These are phyloP conservation scores for Pissodes strobi DNA, from an alignment of 1,140 invertebrate genomes.

Conservation along the genomic window DNA sequence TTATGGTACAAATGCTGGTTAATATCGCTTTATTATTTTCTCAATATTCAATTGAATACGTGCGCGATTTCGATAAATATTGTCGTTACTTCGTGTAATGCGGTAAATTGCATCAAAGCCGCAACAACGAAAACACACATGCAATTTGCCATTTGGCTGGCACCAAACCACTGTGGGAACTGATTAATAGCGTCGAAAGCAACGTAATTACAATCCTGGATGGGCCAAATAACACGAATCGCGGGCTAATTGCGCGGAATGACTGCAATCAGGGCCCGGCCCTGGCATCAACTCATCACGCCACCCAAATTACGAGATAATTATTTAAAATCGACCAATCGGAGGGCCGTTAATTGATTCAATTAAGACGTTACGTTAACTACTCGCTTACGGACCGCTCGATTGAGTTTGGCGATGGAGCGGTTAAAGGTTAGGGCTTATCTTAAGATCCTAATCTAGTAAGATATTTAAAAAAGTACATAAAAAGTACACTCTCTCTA, in stretches of 20 bases:
- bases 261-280: conserved; percentile 23
- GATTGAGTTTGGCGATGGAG: not conserved
- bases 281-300: conserved; percentile 34
- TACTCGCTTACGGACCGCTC: conserved; percentile 4
- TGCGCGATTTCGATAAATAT: no score
- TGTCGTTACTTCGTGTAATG: no score
- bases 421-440: no score
- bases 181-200: conserved; percentile 29
- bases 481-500: no score
- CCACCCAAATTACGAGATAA: conserved; percentile 28
- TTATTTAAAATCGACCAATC: conserved; percentile 35
- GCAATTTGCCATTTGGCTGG: not conserved
- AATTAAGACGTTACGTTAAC: conserved; percentile 29
- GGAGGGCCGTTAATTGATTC: conserved; percentile 33
- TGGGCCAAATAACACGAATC: conserved; percentile 38
- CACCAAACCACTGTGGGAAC: conserved; percentile 13
- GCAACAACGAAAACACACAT: not conserved
- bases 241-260: conserved; percentile 27
- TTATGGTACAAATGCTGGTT: no score
- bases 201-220: conserved; percentile 28
- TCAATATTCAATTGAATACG: no score
- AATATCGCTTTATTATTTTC: no score
- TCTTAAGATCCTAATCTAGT: no score
- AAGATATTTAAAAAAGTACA: no score
- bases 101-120: not conserved